Evolutionary conservation across 2,888 invertebrate species (phyloP), one percentile per base, ranked within the genome.

Genomic region (Ectemnius cavifrons): DNA sequence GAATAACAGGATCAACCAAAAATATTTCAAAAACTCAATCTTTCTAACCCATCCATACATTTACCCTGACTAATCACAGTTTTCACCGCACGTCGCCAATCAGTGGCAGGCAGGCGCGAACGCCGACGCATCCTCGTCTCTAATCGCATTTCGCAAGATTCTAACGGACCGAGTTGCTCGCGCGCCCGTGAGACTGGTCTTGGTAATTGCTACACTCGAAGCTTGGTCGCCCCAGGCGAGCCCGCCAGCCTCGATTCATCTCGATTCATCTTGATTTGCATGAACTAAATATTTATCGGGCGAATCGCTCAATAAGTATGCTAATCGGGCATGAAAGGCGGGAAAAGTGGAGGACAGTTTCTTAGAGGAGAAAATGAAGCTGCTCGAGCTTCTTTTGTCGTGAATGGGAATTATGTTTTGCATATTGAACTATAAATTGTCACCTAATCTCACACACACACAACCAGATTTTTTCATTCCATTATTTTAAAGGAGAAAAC

Each of bases 231-330:
- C n/a, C 65, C 59, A 63, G 73, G 80, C 71, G 69, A 78, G 77
- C 80, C 67, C 74, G 75, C 57, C 77, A 66, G 47, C 63, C 70
- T 67, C 76, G 82, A 82, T 76, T 80, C 83, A 77, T 59, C 70
- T 67, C 76, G 82, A 82, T 76, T 79, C 83, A 77, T 59, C 75
- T 37, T 8, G 80, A 80, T 78, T 80, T 79, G 81, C 79, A 76
- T 75, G 67, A 81, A 77, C 79, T 80, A 79, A 84, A 84, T 83
- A 84, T 84, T 84, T 77, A 84, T 84, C 56, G 71, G 67, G 73
- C 80, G 81, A 82, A 78, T 79, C 82, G 79, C 74, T 73, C 63
- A 69, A 14, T 65, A 67, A 63, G 80, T 72, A 73, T 75, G 74
- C 78, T 59, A 73, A 73, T 37, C 37, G 11, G 37, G 37, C 23